Evolutionary conservation across 1,140 invertebrate genomes (phyloP).

Genomic region (Solenopsis invicta): DNA sequence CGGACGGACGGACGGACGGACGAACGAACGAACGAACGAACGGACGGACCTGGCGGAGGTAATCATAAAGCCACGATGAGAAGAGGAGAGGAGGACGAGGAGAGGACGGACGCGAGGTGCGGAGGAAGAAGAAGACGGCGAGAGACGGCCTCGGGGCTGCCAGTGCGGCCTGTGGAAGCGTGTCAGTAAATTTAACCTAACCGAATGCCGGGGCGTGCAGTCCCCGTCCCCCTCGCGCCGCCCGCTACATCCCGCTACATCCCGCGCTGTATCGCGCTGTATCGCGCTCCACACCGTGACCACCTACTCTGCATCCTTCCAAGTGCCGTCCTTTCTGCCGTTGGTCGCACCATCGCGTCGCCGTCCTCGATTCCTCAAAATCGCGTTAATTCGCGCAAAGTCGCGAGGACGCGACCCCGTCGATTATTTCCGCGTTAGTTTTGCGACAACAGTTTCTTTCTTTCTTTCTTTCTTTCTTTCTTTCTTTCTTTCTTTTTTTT

Average conservation of each 20-base stretch:
- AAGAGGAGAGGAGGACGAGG: slow-evolving; percentile 7
- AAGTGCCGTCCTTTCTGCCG: background rate
- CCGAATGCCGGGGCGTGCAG: slow-evolving; percentile 74
- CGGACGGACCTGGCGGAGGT: slow-evolving; percentile 72
- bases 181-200: slow-evolving; percentile 80
- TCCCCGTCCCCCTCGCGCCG: background rate
- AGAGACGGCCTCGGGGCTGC: slow-evolving; percentile 67
- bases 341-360: background rate
- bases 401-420: background rate
- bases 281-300: slow-evolving; percentile 42
- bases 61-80: slow-evolving; percentile 76
- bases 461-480: no score
- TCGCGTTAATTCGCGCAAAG: slow-evolving; percentile 46
- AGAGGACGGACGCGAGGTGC: background rate
- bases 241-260: slow-evolving; percentile 21
- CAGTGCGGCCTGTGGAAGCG: slow-evolving; percentile 73
- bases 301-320: slow-evolving; percentile 62
- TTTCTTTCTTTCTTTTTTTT: no score
- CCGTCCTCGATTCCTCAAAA: no score
- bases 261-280: slow-evolving; percentile 29
- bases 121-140: slow-evolving; percentile 31
- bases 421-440: background rate
- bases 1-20: slow-evolving; percentile 72
- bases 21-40: slow-evolving; percentile 63
- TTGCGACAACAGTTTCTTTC: background rate